Base-by-base conservation (phyloP, 1,140 invertebrate genomes). In the Diorhabda elongata region DNA sequence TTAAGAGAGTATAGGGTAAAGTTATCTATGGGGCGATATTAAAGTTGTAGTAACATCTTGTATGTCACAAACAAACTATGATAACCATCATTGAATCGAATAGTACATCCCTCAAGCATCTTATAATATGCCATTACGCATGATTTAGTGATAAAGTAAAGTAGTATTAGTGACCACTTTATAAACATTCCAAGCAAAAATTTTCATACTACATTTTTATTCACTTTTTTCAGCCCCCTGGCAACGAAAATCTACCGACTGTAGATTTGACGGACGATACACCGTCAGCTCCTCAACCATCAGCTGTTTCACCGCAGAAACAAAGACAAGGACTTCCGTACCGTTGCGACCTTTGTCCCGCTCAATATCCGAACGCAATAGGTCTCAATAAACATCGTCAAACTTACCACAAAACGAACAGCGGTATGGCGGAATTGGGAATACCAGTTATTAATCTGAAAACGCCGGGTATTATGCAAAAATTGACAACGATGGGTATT, bases 371-470 rank as follows among this genome's bases (percentile, higher is more conserved):
- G 3, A 90, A 87, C 9, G 83, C 85, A 2, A 82, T 87, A 42
- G 87, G 87, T 41, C 79, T 92, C 47, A 84, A 84, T 64, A 87
- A 89, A 73, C 91, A 92, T 78, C 87, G 89, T 64, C 86, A 87
- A 61, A 85, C 87, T 41, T 91, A 88, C 74, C 90, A 91, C 71
- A 90, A 88, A 73, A 80, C 85, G 45, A 79, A 84, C 56, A 82
- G 83, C 5, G 74, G 72, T 26, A 69, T 76, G 65, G 81, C 82
- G 7, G 90, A 91, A 72, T 80, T 91, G 56, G 90, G 89, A 0
- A 81, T 92, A 71, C 91, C 91, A 0, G 84, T 92, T 3, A 87
- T 92, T 5, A 90, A 92, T 77, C 77, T 92, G 2, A 89, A 89
- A 66, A 87, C 88, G 45, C 85, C 87, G 3, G 85, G 87, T 4